Evolutionary conservation across 2,797 vertebrate species (phyloP), one percentile per base, ranked within the genome.

Genomic region (Esox masquinongy): DNA sequence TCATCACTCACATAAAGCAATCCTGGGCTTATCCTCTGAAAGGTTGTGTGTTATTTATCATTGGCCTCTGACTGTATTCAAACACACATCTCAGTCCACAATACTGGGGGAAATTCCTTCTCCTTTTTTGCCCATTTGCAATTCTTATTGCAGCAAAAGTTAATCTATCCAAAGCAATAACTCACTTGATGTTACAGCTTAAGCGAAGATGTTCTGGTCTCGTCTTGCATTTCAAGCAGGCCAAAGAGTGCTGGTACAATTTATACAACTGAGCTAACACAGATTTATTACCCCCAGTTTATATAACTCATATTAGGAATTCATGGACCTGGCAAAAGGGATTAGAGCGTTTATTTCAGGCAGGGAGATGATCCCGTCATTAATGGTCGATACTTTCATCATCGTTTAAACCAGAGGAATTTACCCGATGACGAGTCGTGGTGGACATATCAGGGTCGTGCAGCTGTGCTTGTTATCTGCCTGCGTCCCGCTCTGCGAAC

Each of bases 381-480:
- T 99, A 99, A 98, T 95, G 96, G 96, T 98, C 96, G 96, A 98
- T 99, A 99, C 97, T 98, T 99, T 99, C 97, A 99, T 99, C 97
- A 96, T 96, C 95, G 95, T 96, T 96, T 97, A 98, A 98, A 98
- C 96, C 96, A 93, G 93, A 96, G 95, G 96, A 99, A 97, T 98
- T 98, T 97, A 93, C 95, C 95, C 94, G 91, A 95, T 98, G 97
- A 98, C 96, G 96, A 97, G 96, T 95, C 91, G 88, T 88, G 92
- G 94, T 95, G 96, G 97, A 97, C 96, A 97, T 99, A 99, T 99
- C 98, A 98, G 97, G 95, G 94, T 93, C 92, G 94, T 95, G 95
- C 98, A 99, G 98, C 97, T 99, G 97, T 97, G 96, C 93, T 95
- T 91, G 96, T 99, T 99, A 99, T 99, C 97, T 97, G 93, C 91